phyloP scores from a whole-genome alignment of 2,888 invertebrate species.

The Megaustenia siamemsis region DNA sequence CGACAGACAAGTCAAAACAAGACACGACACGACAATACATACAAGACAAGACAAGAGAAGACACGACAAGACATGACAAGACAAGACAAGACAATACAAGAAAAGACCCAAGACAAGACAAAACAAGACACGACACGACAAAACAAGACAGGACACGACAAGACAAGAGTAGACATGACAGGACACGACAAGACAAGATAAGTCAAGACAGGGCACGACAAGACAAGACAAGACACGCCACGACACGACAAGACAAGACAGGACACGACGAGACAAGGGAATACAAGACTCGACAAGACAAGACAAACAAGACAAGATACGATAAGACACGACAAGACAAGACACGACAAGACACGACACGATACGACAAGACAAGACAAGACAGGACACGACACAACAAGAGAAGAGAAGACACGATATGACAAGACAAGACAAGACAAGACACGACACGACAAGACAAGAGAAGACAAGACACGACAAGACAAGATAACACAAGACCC shows the following conservation, averaged over 20 bases:
- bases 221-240: neutral
- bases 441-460: neutral
- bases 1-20: neutral
- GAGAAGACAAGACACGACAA: neutral
- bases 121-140: neutral
- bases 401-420: neutral
- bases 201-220: neutral
- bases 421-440: neutral
- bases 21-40: neutral
- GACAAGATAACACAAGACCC: neutral
- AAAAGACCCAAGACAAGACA: neutral
- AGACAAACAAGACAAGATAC: neutral
- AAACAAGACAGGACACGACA: neutral
- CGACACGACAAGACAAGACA: neutral
- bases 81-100: conserved; percentile 1
- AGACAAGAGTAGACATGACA: neutral
- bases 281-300: neutral
- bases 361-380: neutral
- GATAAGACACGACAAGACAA: neutral
- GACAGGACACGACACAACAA: neutral
- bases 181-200: neutral
- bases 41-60: neutral
- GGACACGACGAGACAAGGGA: neutral
- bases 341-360: neutral
- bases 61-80: neutral